Evolutionary conservation across 2,797 vertebrate genomes (phyloP).

Genomic region (Jordanella pulchra): DNA sequence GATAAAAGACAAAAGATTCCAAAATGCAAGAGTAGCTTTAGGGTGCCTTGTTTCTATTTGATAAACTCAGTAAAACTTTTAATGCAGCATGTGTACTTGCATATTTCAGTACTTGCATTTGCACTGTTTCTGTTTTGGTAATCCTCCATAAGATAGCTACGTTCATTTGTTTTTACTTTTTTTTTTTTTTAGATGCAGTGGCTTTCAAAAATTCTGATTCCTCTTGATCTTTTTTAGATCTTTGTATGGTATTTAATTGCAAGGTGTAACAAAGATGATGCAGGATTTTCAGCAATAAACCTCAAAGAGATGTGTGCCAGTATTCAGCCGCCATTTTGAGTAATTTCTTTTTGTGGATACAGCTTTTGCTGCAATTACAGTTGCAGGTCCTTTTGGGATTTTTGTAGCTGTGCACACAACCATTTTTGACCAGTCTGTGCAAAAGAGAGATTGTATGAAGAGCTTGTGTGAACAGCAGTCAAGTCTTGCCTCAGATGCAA

Average conservation of each 20-base stretch:
- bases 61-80: constrained; percentile 40
- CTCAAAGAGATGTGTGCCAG: not conserved
- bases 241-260: not conserved
- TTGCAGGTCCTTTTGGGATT: not conserved
- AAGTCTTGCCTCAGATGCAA: too few species aligned
- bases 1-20: constrained; percentile 37
- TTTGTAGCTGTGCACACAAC: not conserved
- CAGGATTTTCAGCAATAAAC: not conserved
- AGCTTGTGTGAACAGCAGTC: too few species aligned
- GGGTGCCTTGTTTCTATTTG: constrained; percentile 34
- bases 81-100: constrained; percentile 12
- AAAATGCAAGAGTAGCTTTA: constrained; percentile 30
- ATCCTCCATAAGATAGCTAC: not conserved
- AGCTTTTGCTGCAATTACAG: not conserved
- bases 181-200: not conserved
- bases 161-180: not conserved
- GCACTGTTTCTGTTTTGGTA: constrained; percentile 2
- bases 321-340: not conserved
- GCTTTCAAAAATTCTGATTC: not conserved
- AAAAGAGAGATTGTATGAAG: too few species aligned
- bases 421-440: too few species aligned
- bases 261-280: not conserved
- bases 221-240: not conserved
- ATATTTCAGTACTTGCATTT: constrained; percentile 20
- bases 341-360: not conserved